Base-by-base conservation (phyloP, 2,888 invertebrate species). In the Autographa pulchrina region DNA sequence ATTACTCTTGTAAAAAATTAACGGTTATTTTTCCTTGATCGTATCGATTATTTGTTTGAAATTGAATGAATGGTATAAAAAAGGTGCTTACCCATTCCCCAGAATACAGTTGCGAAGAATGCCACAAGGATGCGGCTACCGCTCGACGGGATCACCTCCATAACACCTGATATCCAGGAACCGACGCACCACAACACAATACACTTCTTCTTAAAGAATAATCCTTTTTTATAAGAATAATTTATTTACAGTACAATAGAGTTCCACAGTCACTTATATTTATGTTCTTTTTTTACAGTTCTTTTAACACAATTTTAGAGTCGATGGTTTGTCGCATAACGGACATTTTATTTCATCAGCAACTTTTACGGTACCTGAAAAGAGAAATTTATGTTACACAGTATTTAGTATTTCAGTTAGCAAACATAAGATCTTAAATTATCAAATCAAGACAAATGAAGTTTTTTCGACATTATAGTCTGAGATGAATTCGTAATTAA, bases 111-210 rank as follows among this genome's bases (percentile, higher is more conserved):
- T 80, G 93, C 92, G 84, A 95, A 92, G 88, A 95, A 94, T 63
- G 93, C 95, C 93, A 95, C 94, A 77, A 93, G 89, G 85, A 94
- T 91, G 92, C 94, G 95, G 92, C 94, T 92, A 77, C 92, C 92
- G 67, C 88, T 88, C 61, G 92, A 88, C 78, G 91, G 92, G 77
- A 90, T 86, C 86, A 92, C 88, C 94, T 92, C 94, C 95, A 95
- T 94, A 78, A 89, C 92, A 90, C 90, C 81, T 86, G 89, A 86
- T 89, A 88, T 86, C 79, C 87, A 86, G 80, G 84, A 80, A 81
- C 87, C 81, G 84, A 84, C 76, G 77, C 84, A 81, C 87, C 79
- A 68, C 62, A 68, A 20, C 72, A 81, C 81, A 71, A 58, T 69
- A 60, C 66, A 72, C 68, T 62, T 78, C 81, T 80, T 81, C 9